Evolutionary conservation across 2,797 vertebrate species (phyloP).

Genomic region (Xyrichtys novacula): DNA sequence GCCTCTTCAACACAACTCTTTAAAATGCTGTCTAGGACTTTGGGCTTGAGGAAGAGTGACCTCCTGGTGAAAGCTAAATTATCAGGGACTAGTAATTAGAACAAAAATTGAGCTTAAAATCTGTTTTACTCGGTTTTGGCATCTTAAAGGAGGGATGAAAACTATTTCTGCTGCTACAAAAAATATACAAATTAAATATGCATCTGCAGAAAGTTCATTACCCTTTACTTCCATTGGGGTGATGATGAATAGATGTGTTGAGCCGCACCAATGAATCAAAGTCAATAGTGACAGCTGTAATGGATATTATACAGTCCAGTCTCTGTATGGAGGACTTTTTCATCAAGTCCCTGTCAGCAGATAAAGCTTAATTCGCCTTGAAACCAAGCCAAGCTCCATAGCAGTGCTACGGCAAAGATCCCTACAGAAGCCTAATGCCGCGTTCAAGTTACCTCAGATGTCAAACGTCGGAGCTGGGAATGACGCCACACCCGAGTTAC

Average conservation of each 20-base stretch:
- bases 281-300: neutral
- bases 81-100: no score
- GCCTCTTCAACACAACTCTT: no score
- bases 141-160: neutral
- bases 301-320: conserved; percentile 16
- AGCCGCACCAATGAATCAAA: conserved; percentile 25
- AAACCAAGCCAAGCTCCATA: conserved; percentile 10
- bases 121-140: no score
- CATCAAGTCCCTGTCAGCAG: neutral
- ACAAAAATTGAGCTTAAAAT: no score
- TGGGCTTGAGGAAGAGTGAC: no score
- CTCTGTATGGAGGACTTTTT: conserved; percentile 2
- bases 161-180: neutral
- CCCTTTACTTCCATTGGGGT: conserved; percentile 11
- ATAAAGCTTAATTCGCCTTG: conserved; percentile 2
- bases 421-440: no score
- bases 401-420: conserved; percentile 1
- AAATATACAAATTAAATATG: neutral
- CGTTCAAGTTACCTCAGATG: no score
- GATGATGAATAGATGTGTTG: conserved; percentile 17
- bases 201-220: neutral
- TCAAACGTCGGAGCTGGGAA: no score
- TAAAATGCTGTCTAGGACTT: no score
- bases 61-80: no score
- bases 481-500: no score